Evolutionary conservation across 1,140 invertebrate species (phyloP).

Genomic region (Drosophila ogumai): DNA sequence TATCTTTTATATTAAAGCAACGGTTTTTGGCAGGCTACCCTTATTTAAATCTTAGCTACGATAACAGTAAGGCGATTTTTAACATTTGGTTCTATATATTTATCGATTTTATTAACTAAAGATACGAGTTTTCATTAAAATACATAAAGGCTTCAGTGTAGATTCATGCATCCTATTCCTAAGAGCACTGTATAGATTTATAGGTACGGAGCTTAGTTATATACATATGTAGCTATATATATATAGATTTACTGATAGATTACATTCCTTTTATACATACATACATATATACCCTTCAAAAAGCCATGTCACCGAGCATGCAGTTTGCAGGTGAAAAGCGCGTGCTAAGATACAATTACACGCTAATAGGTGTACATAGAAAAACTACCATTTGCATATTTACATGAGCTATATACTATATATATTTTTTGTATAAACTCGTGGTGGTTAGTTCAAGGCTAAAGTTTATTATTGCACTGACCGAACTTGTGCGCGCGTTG

Average conservation of each 20-base stretch:
- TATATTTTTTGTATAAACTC: conserved; percentile 11
- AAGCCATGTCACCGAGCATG: conserved; percentile 29
- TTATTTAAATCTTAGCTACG: neutral
- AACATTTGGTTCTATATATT: neutral
- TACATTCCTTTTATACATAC: conserved; percentile 1
- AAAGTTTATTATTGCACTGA: conserved; percentile 37
- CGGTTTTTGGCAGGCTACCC: neutral
- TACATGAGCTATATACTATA: conserved; percentile 8
- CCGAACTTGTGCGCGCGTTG: conserved; percentile 17
- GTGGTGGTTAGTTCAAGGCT: conserved; percentile 62
- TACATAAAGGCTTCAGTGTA: neutral
- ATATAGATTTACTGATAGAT: conserved; percentile 14
- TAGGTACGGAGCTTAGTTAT: neutral
- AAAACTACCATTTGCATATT: conserved; percentile 20
- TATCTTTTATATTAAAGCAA: neutral
- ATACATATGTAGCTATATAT: conserved; percentile 1
- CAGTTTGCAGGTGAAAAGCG: conserved; percentile 46
- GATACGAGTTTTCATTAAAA: neutral
- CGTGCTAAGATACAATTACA: conserved; percentile 60
- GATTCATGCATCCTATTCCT: neutral
- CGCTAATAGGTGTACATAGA: conserved; percentile 15
- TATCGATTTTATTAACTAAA: neutral
- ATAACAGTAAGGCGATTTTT: neutral
- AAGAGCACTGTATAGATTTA: neutral
- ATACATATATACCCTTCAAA: conserved; percentile 26